Conservation (phyloP, 2,797 vertebrate genomes). For the Hipposideros larvatus region DNA sequence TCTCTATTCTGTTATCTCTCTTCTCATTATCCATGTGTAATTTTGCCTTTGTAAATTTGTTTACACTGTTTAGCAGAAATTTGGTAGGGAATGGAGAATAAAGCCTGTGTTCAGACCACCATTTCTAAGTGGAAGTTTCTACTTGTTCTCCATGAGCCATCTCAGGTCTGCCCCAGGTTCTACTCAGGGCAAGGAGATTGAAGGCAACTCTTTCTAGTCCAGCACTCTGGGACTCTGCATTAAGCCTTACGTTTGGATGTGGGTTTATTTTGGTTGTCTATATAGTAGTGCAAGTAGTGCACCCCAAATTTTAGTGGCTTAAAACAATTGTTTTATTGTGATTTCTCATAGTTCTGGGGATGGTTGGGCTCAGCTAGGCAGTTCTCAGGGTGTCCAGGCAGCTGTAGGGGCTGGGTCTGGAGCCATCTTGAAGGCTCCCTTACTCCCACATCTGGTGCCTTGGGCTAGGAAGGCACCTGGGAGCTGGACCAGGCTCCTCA, state of each 20-base stretch:
- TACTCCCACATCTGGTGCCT: background rate
- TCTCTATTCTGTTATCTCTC: background rate
- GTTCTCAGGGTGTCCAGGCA: background rate
- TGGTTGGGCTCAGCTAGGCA: background rate
- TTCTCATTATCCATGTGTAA: background rate
- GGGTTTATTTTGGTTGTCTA: background rate
- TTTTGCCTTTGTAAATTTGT: conserved; percentile 15
- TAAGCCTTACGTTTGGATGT: background rate
- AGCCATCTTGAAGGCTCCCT: background rate
- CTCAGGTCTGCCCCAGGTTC: background rate
- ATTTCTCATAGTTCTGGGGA: background rate
- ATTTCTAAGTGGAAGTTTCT: background rate
- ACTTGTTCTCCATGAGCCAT: background rate
- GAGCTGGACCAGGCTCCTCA: background rate
- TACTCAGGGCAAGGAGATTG: background rate
- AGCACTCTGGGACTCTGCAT: background rate
- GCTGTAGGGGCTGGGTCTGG: background rate
- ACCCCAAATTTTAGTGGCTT: background rate
- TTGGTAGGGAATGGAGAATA: background rate
- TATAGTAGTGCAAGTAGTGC: background rate
- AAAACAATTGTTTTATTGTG: background rate
- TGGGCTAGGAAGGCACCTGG: background rate
- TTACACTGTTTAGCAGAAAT: background rate
- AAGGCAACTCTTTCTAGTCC: background rate
- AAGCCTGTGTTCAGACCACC: background rate